These are phyloP conservation scores for Perca flavescens DNA, from an alignment of 2,113 vertebrate genomes.

Conservation along the genomic window DNA sequence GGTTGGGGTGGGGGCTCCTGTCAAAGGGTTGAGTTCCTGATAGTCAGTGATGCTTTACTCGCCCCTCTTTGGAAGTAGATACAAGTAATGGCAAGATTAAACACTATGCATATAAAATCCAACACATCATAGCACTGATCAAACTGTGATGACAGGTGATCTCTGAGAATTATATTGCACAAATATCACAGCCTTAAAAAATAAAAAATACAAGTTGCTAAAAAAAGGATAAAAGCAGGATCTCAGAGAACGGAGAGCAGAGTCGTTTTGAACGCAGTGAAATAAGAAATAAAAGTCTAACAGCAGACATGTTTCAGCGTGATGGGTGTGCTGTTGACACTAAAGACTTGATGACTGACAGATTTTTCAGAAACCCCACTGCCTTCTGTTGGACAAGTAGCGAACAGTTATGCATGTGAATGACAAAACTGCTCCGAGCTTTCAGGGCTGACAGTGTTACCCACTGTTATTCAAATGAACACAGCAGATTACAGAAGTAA, in stretches of 20 bases:
- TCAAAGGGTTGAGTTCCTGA: background rate
- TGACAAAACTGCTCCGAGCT: slow-evolving; percentile 20
- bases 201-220: background rate
- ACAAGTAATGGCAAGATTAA: background rate
- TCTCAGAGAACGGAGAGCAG: background rate
- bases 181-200: background rate
- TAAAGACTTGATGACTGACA: slow-evolving; percentile 37
- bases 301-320: background rate
- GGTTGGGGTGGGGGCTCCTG: background rate
- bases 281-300: slow-evolving; percentile 9
- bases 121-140: background rate
- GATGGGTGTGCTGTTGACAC: slow-evolving; percentile 29
- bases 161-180: background rate
- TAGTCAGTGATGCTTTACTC: background rate
- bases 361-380: slow-evolving; percentile 26
- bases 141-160: background rate
- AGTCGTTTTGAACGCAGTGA: background rate
- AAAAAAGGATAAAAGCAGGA: background rate
- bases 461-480: slow-evolving; percentile 58
- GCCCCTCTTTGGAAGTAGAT: background rate
- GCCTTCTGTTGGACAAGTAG: background rate
- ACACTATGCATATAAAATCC: background rate
- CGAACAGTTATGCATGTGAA: slow-evolving; percentile 42
- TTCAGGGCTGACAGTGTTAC: slow-evolving; percentile 36
- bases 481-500: slow-evolving; percentile 11